Base-by-base conservation (phyloP, 2,113 vertebrate species). In the Pseudorhombus dupliciocellatus region DNA sequence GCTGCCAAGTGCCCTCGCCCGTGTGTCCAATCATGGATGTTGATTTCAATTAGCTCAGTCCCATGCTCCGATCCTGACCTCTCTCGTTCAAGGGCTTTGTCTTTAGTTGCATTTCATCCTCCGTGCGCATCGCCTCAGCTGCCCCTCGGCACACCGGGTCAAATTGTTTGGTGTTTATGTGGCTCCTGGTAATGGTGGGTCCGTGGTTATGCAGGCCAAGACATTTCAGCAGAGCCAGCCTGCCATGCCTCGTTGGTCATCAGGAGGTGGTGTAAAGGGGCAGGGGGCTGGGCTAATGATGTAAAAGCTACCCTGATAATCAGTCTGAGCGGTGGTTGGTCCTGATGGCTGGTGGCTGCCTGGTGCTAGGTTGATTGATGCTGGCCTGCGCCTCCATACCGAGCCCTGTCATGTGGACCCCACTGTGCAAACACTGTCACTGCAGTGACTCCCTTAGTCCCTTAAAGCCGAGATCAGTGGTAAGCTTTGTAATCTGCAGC, bases 1-100 rank as follows among this genome's bases (percentile, higher is more conserved):
- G 75, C 82, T 90, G 90, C 90, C 89, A 89, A 84, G 80, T 86
- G 83, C 72, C 83, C 80, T 44, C 14, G 76, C 70, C 71, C 61
- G 80, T 24, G 70, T 80, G 85, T 72, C 84, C 87, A 85, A 84
- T 87, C 83, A 81, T 84, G 89, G 81, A 92, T 92, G 92, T 88
- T 92, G 89, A 93, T 91, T 92, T 90, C 89, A 91, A 91, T 92
- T 89, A 92, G 73, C 83, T 90, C 84, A 90, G 66, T 90, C 87
- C 79, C 87, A 81, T 79, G 84, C 79, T 90, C 82, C 66, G 66
- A 70, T 53, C 52, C 75, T 89, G 90, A 90, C 92, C 90, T 88
- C 85, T 72, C 80, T 59, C 75, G 73, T 88, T 87, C 80, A 70
- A 79, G 73, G 79, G 81, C 80, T 81, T 75, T 69, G 66, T 80